phyloP scores from a whole-genome alignment of 2,888 invertebrate species.

The Epistrophe grossulariae region DNA sequence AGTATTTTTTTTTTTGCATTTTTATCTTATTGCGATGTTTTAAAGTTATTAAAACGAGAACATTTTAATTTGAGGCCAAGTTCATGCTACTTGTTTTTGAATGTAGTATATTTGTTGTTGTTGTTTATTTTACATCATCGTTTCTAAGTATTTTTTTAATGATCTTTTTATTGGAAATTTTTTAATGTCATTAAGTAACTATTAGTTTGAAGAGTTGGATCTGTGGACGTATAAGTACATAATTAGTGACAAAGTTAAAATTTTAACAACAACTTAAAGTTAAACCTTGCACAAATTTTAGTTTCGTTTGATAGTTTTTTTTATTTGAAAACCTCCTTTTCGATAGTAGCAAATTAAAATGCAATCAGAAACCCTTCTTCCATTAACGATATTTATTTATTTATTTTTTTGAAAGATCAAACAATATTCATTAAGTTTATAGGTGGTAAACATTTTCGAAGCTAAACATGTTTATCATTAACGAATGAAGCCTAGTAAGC shows the following conservation, averaged over 20 bases:
- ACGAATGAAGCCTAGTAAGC: too few species aligned
- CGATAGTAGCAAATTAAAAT: background rate
- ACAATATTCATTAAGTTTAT: background rate
- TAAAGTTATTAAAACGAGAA: slow-evolving; percentile 39
- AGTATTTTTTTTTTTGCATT: background rate
- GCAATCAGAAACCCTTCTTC: background rate
- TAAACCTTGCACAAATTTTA: background rate
- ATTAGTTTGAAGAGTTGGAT: background rate
- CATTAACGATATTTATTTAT: background rate
- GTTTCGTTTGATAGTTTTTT: background rate
- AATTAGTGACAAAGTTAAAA: slow-evolving; percentile 2
- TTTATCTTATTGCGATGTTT: background rate
- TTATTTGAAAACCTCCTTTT: background rate
- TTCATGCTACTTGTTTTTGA: slow-evolving; percentile 47
- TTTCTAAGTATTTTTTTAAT: slow-evolving; percentile 2
- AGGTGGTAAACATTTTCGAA: too few species aligned
- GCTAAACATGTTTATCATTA: too few species aligned
- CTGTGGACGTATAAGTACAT: background rate
- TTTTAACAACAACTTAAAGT: background rate
- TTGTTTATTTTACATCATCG: background rate
- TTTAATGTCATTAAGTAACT: background rate
- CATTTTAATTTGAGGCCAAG: slow-evolving; percentile 30
- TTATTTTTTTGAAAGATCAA: background rate
- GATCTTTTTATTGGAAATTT: background rate
- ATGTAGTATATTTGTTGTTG: background rate